Evolutionary conservation across 35 echinoderm and acorn worm genomes (phyloP).

Genomic region (Chiridota heheva): DNA sequence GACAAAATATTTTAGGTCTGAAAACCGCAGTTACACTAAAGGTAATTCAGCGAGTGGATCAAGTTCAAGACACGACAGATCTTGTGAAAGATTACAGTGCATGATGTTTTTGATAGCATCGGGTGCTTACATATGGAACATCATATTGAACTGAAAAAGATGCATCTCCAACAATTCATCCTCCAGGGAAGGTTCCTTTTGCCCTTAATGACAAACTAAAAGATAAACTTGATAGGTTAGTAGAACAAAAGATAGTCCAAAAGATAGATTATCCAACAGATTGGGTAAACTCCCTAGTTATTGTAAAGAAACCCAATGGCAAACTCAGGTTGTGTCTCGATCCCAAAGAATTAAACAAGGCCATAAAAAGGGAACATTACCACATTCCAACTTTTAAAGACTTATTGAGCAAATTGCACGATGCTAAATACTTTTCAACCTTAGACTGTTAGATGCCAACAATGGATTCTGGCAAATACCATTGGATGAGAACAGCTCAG

Average conservation of each 20-base stretch:
- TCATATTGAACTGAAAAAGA: no score
- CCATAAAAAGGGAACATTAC: conserved; percentile 27
- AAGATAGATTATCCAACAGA: conserved; percentile 12
- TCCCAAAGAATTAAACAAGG: conserved; percentile 26
- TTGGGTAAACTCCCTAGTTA: conserved; percentile 21
- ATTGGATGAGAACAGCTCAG: not conserved
- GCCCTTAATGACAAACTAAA: not conserved
- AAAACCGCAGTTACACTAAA: no score
- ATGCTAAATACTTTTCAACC: conserved; percentile 23
- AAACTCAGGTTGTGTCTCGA: conserved; percentile 20
- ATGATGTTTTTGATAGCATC: no score
- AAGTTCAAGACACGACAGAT: no score
- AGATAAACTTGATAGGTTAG: not conserved
- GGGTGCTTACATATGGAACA: no score
- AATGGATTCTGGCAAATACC: conserved; percentile 49
- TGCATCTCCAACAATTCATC: conserved; percentile 26
- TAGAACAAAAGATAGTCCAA: not conserved
- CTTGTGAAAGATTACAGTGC: not conserved
- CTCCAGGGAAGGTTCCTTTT: conserved; percentile 52
- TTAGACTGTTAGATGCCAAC: conserved; percentile 14
- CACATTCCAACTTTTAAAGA: conserved; percentile 30
- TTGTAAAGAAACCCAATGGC: conserved; percentile 7
- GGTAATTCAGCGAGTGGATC: no score
- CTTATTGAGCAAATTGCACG: not conserved
- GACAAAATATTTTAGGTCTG: no score